Evolutionary conservation across 2,888 invertebrate species (phyloP).

Genomic region (Ochropleura leucogaster): DNA sequence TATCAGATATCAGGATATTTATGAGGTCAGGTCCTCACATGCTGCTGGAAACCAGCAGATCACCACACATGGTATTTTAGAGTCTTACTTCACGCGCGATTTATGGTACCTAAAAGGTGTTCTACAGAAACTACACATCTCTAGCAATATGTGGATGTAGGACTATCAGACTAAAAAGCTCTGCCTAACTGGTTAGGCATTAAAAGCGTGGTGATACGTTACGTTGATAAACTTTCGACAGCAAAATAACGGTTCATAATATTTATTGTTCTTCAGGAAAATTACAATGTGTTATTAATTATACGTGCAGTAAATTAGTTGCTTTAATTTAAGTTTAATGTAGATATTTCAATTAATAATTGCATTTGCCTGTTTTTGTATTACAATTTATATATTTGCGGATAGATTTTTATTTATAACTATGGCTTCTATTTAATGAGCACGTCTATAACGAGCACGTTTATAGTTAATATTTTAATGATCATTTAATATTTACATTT

Average conservation of each 20-base stretch:
- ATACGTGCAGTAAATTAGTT: constrained; percentile 12
- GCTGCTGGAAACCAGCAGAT: too few species aligned
- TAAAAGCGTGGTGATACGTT: not conserved
- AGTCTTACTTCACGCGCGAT: not conserved
- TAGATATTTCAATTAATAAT: constrained; percentile 6
- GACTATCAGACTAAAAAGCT: not conserved
- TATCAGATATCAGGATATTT: too few species aligned
- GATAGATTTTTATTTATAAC: not conserved
- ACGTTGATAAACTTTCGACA: not conserved
- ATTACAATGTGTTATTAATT: constrained; percentile 1
- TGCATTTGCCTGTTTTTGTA: constrained; percentile 24
- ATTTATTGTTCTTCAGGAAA: constrained; percentile 7
- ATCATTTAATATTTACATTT: too few species aligned
- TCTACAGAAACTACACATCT: not conserved
- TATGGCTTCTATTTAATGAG: too few species aligned
- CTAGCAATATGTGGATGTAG: not conserved
- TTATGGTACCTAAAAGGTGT: not conserved
- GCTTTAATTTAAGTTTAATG: not conserved
- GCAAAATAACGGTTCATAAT: not conserved
- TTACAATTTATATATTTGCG: not conserved
- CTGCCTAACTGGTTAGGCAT: not conserved
- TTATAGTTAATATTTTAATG: too few species aligned
- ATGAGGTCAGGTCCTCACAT: too few species aligned
- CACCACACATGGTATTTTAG: too few species aligned
- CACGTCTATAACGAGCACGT: too few species aligned